Percentiles rank a stretch among this genome's conserved stretches.
These are phyloP conservation scores for Yponomeuta malinellus DNA, from an alignment of 2,888 invertebrate genomes.

Conservation along the genomic window DNA sequence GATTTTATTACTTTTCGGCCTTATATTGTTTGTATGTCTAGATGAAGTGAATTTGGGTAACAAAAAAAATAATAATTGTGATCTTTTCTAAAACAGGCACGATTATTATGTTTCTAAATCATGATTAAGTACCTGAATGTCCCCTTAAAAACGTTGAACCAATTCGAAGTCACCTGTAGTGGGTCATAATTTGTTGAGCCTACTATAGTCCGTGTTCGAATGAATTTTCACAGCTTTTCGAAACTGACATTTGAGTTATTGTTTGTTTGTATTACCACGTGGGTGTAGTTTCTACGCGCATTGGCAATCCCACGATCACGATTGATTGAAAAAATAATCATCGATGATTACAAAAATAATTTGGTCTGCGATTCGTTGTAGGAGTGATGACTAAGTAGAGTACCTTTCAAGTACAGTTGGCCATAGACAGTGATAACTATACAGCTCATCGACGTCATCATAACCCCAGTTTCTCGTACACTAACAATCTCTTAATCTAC, in stretches of 20 bases:
- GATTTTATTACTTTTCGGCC: too few species aligned
- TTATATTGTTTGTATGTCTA: too few species aligned
- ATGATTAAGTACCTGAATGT: too few species aligned
- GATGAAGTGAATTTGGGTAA: too few species aligned
- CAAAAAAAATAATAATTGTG: too few species aligned
- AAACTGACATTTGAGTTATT: background rate
- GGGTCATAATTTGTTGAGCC: background rate
- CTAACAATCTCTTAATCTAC: too few species aligned
- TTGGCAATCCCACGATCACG: conserved; percentile 1
- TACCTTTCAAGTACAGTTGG: background rate
- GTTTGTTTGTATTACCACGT: background rate
- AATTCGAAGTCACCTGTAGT: too few species aligned
- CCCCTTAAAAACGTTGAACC: too few species aligned
- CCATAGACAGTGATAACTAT: background rate
- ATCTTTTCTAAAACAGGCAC: too few species aligned
- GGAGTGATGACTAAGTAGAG: background rate
- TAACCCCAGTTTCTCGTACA: too few species aligned
- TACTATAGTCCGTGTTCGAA: background rate
- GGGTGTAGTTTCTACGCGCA: background rate
- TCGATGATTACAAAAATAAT: conserved; percentile 1
- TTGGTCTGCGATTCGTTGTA: background rate
- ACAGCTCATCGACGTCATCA: too few species aligned
- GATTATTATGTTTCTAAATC: too few species aligned
- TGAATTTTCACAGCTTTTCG: background rate
- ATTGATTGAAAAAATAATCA: background rate